Evolutionary conservation across 2,888 invertebrate species (phyloP).

Genomic region (Leucophora obtusa): DNA sequence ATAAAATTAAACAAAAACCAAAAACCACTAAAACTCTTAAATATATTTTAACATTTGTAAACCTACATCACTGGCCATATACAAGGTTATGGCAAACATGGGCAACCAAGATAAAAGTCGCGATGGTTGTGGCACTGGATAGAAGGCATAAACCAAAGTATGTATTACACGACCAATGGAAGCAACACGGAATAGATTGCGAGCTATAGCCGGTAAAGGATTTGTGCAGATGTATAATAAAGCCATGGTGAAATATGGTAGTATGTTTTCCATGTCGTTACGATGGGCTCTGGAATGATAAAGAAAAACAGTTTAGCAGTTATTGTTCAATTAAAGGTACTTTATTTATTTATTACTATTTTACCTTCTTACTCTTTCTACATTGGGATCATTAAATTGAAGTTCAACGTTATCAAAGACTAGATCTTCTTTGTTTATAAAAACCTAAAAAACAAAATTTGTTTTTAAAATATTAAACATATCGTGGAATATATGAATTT

Average conservation of each 20-base stretch:
- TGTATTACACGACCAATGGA: slow-evolving; percentile 81
- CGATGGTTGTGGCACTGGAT: slow-evolving; percentile 81
- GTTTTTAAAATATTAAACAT: slow-evolving; percentile 1
- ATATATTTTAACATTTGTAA: slow-evolving; percentile 70
- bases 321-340: neutral
- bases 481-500: neutral
- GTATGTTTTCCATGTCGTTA: slow-evolving; percentile 86
- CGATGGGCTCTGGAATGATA: slow-evolving; percentile 81
- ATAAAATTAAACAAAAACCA: slow-evolving; percentile 23
- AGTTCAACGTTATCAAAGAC: slow-evolving; percentile 75
- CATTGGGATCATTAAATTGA: slow-evolving; percentile 76
- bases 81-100: slow-evolving; percentile 79
- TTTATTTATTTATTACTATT: neutral
- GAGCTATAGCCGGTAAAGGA: slow-evolving; percentile 80
- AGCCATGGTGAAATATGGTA: slow-evolving; percentile 81
- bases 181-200: slow-evolving; percentile 81
- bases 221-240: slow-evolving; percentile 81
- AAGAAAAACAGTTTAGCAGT: neutral
- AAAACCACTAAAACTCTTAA: slow-evolving; percentile 51
- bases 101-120: slow-evolving; percentile 79
- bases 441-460: slow-evolving; percentile 76
- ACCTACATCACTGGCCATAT: slow-evolving; percentile 79
- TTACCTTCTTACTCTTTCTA: slow-evolving; percentile 66
- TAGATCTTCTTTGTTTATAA: slow-evolving; percentile 81
- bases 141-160: slow-evolving; percentile 83